Base-by-base conservation (phyloP, 2,888 invertebrate genomes). In the Calameuta filiformis region DNA sequence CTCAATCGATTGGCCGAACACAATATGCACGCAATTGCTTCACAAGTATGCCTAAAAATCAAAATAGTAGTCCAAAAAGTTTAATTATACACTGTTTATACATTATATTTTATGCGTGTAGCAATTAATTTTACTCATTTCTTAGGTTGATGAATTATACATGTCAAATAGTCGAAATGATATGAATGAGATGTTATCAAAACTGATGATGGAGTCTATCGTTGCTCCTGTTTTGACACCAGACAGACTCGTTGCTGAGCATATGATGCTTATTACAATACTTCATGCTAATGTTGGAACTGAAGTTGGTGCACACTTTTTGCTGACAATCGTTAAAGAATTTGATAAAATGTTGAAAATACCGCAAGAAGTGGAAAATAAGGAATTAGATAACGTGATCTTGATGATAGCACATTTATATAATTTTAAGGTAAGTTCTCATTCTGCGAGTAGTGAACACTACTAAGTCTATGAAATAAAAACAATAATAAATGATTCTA, bases 231-330 rank as follows among this genome's bases (percentile, higher is more conserved):
- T 94, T 0, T 87, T 93, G 34, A 93, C 95, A 2, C 96, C 97
- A 0, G 96, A 96, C 85, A 92, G 97, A 35, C 93, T 98, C 87
- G 93, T 97, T 0, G 94, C 96, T 31, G 98, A 99, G 86, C 96
- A 98, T 87, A 94, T 96, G 37, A 94, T 98, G 85, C 90, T 99
- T 1, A 92, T 99, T 23, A 94, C 97, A 0, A 94, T 97, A 81
- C 91, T 98, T 40, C 98, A 98, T 91, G 96, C 97, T 0, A 98
- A 98, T 90, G 94, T 99, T 69, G 98, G 97, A 23, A 95, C 95
- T 4, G 98, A 99, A 94, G 95, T 99, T 76, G 98, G 96, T 12
- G 97, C 97, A 0, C 95, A 96, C 91, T 97, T 98, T 90, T 92
- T 98, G 12, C 96, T 98, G 92, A 94, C 93, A 77, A 90, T 97